phyloP scores from a whole-genome alignment of 2,888 invertebrate species.

The Hemistola chrysoprasaria region DNA sequence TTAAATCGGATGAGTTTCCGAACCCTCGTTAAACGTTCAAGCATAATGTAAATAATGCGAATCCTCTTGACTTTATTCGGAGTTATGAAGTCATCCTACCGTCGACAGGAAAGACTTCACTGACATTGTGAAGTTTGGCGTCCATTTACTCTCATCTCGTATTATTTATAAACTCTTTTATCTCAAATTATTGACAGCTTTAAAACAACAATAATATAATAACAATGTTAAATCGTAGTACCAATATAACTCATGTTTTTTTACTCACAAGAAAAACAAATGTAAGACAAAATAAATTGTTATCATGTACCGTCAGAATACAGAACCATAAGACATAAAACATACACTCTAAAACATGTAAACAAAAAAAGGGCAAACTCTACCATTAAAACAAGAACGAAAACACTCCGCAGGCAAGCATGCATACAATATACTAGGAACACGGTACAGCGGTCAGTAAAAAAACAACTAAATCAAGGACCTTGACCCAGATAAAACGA shows the following conservation, averaged over 20 bases:
- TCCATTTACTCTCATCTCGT: slow-evolving; percentile 47
- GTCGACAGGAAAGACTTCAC: slow-evolving; percentile 40
- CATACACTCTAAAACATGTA: slow-evolving; percentile 25
- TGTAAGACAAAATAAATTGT: slow-evolving; percentile 17
- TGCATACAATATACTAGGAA: slow-evolving; percentile 72
- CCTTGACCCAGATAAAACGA: slow-evolving; percentile 49
- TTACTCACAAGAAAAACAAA: slow-evolving; percentile 8
- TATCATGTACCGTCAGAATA: slow-evolving; percentile 17
- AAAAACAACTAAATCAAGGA: slow-evolving; percentile 45
- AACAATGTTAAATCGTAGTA: slow-evolving; percentile 19
- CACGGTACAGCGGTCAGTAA: slow-evolving; percentile 49
- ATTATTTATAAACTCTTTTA: slow-evolving; percentile 44
- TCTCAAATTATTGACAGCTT: slow-evolving; percentile 33
- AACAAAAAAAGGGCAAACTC: slow-evolving; percentile 27
- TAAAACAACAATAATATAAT: slow-evolving; percentile 21
- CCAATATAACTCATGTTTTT: slow-evolving; percentile 24
- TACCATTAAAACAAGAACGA: slow-evolving; percentile 45
- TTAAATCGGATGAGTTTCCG: slow-evolving; percentile 15
- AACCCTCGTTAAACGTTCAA: slow-evolving; percentile 16
- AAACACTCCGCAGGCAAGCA: slow-evolving; percentile 72
- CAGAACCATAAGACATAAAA: slow-evolving; percentile 23
- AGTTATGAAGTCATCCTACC: slow-evolving; percentile 36
- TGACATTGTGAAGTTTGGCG: slow-evolving; percentile 49
- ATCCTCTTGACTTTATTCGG: slow-evolving; percentile 37
- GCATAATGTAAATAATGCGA: slow-evolving; percentile 18